Evolutionary conservation across 2,797 vertebrate genomes (phyloP), one percentile per base, ranked within the genome.

Genomic region (Chaunax sp.): DNA sequence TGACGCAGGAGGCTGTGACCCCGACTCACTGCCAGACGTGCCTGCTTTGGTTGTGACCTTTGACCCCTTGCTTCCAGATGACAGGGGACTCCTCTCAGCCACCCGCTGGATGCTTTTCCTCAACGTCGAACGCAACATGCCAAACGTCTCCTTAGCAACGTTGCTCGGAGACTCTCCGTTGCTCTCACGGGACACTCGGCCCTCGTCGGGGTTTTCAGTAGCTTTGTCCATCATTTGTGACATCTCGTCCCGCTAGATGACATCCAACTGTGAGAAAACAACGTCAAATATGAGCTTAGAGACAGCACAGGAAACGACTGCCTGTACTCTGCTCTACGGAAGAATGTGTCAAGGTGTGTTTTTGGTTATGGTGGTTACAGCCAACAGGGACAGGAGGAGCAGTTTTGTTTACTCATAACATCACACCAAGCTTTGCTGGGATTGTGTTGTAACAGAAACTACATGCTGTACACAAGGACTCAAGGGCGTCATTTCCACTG

Each of bases 371-470:
- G 25, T 35, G 6, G 25, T n/a, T 44, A 18, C 18, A 38, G 47
- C 44, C 68, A 63, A 59, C 72, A 18, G 43, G n/a, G n/a, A 62
- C 58, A 50, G 61, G 54, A 2, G n/a, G 61, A 19, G 41, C 33
- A 35, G 28, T 49, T 72, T 20, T 92, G 79, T 92, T 94, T 89
- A 92, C 90, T 69, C 68, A 77, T 20, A 93, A 92, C 86, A 92
- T 0, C 1, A 22, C 44, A 40, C 30, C 55, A 43, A 46, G 26
- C 28, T n/a, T 26, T 18, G 57, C 6, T 46, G 19, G 3, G 11
- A 43, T 23, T 1, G 4, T 54, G 73, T 38, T 53, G 26, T 4
- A 56, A 58, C 44, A 46, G 20, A 15, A 14, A 13, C 40, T 10
- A 18, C 3, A 51, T 22, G 2, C 9, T 25, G 6, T 35, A 9